Evolutionary conservation across 2,797 vertebrate genomes (phyloP), one percentile per base, ranked within the genome.

Genomic region (Anomalospiza imberbis): DNA sequence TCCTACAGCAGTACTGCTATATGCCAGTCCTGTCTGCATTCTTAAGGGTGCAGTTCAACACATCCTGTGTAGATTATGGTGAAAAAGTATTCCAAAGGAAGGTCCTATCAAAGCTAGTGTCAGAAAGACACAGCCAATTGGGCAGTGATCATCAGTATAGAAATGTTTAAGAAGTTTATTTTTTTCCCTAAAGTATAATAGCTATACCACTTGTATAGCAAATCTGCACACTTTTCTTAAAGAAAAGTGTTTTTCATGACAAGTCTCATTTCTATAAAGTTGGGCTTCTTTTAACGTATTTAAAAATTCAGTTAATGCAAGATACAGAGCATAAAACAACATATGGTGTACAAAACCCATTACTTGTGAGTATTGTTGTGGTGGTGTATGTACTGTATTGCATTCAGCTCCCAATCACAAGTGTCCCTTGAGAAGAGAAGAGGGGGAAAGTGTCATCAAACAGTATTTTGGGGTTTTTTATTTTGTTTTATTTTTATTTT

Each of bases 1-100:
- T 99, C 99, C 99, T 99, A 99, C 99, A 99, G 99, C 99, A 99
- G 99, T 99, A 99, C 99, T 99, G 99, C 99, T 99, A 99, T 99
- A 99, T 99, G 99, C 99, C 99, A 99, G 99, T 99, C 99, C 99
- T 99, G 99, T 99, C 99, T 99, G 99, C 99, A 99, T 99, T 99
- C 99, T 99, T 99, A 99, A 99, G 99, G 99, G 99, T 99, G 99
- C 99, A 99, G 99, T 99, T 99, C 99, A 99, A 99, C 99, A 99
- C 99, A 98, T 99, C 99, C 99, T 99, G 99, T 99, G 99, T 99
- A 99, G 99, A 99, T 99, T 99, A 99, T 99, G 99, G 99, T 99
- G 98, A 99, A 99, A 98, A 98, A 98, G 97, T 98, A 98, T 97
- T 97, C 98, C 98, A 98, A 99, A 98, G 98, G 97, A 98, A 98